Percentiles rank a stretch among this genome's conserved stretches.
Evolutionary conservation across 2,113 vertebrate species (phyloP).

Genomic region (Epinephelus moara): DNA sequence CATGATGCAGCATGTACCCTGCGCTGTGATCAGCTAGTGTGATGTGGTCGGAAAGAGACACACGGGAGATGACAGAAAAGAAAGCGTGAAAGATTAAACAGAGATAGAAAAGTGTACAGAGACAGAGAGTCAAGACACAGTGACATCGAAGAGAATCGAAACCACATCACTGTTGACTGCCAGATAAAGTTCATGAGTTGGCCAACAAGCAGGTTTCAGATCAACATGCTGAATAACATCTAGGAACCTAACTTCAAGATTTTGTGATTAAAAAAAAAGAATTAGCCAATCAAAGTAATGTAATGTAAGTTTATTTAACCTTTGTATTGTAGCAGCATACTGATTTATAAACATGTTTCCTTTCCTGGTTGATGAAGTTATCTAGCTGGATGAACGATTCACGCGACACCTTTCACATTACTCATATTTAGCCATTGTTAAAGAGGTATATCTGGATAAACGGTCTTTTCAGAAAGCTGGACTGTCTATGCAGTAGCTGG

Average conservation of each 20-base stretch:
- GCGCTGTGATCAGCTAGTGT: constrained; percentile 39
- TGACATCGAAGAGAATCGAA: not conserved
- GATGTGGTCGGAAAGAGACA: constrained; percentile 58
- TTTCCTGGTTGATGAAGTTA: not conserved
- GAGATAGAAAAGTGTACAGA: not conserved
- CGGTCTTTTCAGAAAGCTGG: too few relatives aligned
- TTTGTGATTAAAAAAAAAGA: not conserved
- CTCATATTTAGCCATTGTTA: not conserved
- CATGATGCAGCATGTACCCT: constrained; percentile 30
- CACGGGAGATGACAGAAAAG: not conserved
- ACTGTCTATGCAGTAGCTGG: too few relatives aligned
- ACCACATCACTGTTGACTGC: not conserved
- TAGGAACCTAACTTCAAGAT: not conserved
- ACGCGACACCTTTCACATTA: not conserved
- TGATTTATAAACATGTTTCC: not conserved
- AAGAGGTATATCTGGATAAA: too few relatives aligned
- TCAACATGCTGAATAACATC: not conserved
- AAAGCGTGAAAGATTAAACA: constrained; percentile 6
- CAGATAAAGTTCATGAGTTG: not conserved
- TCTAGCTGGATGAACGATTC: not conserved
- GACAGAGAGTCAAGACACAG: not conserved
- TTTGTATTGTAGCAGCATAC: not conserved
- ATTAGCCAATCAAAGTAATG: not conserved
- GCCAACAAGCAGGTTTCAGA: not conserved
- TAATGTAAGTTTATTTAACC: not conserved